These are phyloP conservation scores for Petrolisthes cinctipes DNA, from an alignment of 2,888 invertebrate genomes.

Conservation along the genomic window DNA sequence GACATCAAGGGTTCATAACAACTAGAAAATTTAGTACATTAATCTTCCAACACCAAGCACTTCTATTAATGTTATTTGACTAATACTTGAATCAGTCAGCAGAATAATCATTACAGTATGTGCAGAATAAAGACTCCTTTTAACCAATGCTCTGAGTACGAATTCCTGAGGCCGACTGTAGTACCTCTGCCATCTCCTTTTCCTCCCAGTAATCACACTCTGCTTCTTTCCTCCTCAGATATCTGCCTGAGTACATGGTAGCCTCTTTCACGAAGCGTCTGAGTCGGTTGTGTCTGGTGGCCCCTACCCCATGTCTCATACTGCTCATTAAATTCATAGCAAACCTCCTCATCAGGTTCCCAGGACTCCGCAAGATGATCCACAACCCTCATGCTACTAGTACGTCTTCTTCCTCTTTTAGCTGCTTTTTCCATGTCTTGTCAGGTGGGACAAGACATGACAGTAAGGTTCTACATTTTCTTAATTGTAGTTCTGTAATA, in stretches of 20 bases:
- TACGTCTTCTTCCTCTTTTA: constrained; percentile 25
- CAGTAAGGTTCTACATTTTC: constrained; percentile 73
- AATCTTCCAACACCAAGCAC: no score
- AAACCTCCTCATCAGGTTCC: constrained; percentile 86
- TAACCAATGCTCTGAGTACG: no score
- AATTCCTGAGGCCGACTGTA: no score
- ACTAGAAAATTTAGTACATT: no score
- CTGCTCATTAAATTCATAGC: constrained; percentile 85
- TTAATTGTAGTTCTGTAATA: not conserved
- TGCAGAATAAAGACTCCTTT: no score
- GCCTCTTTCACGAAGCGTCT: constrained; percentile 94
- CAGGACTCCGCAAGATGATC: constrained; percentile 75
- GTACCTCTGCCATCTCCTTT: no score
- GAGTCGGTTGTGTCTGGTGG: constrained; percentile 84
- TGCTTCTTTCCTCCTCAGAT: constrained; percentile 72
- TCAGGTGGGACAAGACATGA: constrained; percentile 14
- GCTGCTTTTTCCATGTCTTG: constrained; percentile 13
- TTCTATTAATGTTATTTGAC: no score
- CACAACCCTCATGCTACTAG: constrained; percentile 66
- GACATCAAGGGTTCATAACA: no score
- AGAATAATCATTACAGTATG: no score
- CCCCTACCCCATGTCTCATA: constrained; percentile 83
- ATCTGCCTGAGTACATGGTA: constrained; percentile 89
- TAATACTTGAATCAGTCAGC: no score
- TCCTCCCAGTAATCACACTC: no score